phyloP scores from a whole-genome alignment of 2,113 vertebrate species.

The Procapra przewalskii region DNA sequence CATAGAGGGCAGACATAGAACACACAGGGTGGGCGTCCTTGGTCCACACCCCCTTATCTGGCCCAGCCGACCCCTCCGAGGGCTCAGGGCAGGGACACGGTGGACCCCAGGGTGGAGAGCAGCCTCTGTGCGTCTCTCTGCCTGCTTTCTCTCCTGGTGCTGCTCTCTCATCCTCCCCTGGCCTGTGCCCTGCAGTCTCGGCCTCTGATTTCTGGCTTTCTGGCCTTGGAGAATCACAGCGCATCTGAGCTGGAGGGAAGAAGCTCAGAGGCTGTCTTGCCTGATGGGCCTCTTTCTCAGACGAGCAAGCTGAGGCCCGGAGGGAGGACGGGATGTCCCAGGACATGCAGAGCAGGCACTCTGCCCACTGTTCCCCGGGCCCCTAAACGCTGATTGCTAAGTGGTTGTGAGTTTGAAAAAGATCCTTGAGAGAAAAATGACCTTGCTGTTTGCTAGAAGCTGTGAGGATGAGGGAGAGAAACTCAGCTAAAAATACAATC shows the following conservation, averaged over 20 bases:
- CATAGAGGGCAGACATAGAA: background rate
- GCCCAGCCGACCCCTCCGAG: accelerated
- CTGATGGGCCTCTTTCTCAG: background rate
- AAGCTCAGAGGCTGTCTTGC: background rate
- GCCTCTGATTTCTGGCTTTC: background rate
- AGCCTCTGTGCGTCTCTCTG: background rate
- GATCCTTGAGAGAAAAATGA: background rate
- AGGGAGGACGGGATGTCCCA: background rate
- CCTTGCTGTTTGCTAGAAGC: background rate
- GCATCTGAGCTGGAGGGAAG: background rate
- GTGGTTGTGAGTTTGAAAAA: background rate
- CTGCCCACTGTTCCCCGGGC: background rate
- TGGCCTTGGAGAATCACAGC: background rate
- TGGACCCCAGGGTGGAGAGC: background rate
- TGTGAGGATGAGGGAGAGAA: background rate
- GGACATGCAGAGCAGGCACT: background rate
- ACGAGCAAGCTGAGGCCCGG: background rate
- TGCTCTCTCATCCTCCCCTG: background rate
- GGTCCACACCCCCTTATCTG: background rate
- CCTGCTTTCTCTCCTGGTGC: background rate
- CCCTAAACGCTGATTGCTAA: background rate
- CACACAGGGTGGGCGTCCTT: too few species aligned
- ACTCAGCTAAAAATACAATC: background rate
- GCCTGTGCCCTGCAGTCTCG: background rate
- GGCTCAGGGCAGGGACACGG: background rate